phyloP scores from a whole-genome alignment of 1,140 invertebrate genomes.

The Atta texana region DNA sequence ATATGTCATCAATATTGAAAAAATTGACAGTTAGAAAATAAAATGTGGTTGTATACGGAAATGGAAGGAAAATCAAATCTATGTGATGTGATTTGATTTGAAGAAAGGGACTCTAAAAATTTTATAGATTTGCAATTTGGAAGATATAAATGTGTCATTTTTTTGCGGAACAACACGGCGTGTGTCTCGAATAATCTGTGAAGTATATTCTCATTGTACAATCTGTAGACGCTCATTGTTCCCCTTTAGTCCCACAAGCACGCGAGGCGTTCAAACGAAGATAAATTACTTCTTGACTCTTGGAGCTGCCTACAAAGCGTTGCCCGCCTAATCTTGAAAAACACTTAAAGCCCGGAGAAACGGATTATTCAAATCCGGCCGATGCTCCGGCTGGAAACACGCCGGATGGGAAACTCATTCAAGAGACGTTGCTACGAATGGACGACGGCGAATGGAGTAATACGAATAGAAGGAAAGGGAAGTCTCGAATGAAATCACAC shows the following conservation, averaged over 20 bases:
- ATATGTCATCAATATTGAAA: background rate
- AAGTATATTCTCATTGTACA: conserved; percentile 21
- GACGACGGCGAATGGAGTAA: conserved; percentile 28
- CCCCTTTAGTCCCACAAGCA: conserved; percentile 48
- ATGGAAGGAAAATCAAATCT: too few species aligned
- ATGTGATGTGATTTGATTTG: too few species aligned
- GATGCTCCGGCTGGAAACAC: conserved; percentile 63
- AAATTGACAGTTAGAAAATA: background rate
- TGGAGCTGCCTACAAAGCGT: conserved; percentile 66
- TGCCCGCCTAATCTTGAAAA: conserved; percentile 76
- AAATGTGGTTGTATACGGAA: background rate
- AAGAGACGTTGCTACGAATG: conserved; percentile 53
- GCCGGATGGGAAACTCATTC: conserved; percentile 73
- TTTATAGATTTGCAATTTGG: background rate
- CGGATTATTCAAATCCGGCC: conserved; percentile 77
- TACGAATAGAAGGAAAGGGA: conserved; percentile 47
- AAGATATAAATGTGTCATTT: background rate
- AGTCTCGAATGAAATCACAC: conserved; percentile 29
- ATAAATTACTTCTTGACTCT: conserved; percentile 74
- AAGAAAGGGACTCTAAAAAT: background rate
- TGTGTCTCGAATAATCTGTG: background rate
- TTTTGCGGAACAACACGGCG: background rate
- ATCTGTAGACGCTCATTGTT: conserved; percentile 15
- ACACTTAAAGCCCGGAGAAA: conserved; percentile 76
- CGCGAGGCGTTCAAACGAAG: conserved; percentile 73